Evolutionary conservation across 2,797 vertebrate species (phyloP).

Genomic region (Hipposideros larvatus): DNA sequence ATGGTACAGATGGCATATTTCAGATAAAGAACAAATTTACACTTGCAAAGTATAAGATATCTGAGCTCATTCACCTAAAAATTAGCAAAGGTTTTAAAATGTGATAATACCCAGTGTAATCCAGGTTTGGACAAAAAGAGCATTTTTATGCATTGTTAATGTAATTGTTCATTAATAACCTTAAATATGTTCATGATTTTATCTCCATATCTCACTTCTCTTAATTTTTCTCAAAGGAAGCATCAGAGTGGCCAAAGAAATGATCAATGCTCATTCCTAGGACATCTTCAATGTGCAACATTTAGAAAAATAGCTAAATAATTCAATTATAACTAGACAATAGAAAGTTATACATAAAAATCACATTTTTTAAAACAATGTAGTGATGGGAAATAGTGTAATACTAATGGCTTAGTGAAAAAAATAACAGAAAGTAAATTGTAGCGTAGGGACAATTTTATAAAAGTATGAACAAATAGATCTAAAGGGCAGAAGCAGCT

Average conservation of each 20-base stretch:
- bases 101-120: neutral
- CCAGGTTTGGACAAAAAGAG: neutral
- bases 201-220: neutral
- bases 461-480: neutral
- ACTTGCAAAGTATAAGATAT: neutral
- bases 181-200: neutral
- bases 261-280: neutral
- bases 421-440: neutral
- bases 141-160: neutral
- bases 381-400: neutral
- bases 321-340: neutral
- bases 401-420: slow-evolving; percentile 40
- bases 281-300: neutral
- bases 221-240: slow-evolving; percentile 7
- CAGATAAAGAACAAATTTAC: neutral
- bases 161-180: neutral
- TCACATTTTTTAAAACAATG: neutral
- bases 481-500: neutral
- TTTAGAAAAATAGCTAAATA: neutral
- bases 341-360: neutral
- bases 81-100: neutral
- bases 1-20: neutral
- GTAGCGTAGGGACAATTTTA: neutral
- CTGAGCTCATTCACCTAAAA: neutral
- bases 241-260: neutral